phyloP scores from a whole-genome alignment of 2,888 invertebrate genomes.

The Drosophila kanekoi region DNA sequence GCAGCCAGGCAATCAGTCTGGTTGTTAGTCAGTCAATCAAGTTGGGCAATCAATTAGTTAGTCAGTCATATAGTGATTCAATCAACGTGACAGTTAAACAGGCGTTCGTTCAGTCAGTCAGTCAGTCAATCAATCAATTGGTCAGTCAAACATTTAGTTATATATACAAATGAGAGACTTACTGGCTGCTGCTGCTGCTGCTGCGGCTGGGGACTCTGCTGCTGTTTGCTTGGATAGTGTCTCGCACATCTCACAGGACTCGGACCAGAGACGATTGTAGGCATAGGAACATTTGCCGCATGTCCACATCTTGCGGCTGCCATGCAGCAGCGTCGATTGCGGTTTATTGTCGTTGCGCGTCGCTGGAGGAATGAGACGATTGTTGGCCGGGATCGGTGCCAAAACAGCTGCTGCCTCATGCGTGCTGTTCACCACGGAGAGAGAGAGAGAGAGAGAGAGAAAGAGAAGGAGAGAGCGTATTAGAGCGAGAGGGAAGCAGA shows the following conservation, averaged over 20 bases:
- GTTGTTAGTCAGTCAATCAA: neutral
- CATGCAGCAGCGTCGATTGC: slow-evolving; percentile 62
- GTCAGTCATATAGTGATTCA: neutral
- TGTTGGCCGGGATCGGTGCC: slow-evolving; percentile 22
- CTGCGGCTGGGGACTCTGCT: slow-evolving; percentile 15
- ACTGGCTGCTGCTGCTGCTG: slow-evolving; percentile 34
- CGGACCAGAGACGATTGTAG: slow-evolving; percentile 93
- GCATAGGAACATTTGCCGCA: slow-evolving; percentile 95
- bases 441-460: neutral
- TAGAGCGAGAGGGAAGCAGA: neutral
- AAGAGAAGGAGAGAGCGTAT: neutral
- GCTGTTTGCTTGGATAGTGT: slow-evolving; percentile 37
- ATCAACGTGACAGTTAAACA: no score
- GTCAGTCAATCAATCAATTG: neutral
- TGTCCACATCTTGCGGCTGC: slow-evolving; percentile 90
- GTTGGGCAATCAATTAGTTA: neutral
- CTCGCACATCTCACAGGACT: slow-evolving; percentile 93
- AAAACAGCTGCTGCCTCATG: slow-evolving; percentile 29
- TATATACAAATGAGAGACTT: neutral
- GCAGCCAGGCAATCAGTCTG: neutral
- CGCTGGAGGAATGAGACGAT: slow-evolving; percentile 44
- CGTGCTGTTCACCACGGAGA: slow-evolving; percentile 15
- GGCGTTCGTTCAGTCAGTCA: neutral
- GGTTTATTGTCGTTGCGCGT: slow-evolving; percentile 82
- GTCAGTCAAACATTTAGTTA: neutral